phyloP scores from a whole-genome alignment of 2,888 invertebrate genomes.

The Apamea monoglypha region DNA sequence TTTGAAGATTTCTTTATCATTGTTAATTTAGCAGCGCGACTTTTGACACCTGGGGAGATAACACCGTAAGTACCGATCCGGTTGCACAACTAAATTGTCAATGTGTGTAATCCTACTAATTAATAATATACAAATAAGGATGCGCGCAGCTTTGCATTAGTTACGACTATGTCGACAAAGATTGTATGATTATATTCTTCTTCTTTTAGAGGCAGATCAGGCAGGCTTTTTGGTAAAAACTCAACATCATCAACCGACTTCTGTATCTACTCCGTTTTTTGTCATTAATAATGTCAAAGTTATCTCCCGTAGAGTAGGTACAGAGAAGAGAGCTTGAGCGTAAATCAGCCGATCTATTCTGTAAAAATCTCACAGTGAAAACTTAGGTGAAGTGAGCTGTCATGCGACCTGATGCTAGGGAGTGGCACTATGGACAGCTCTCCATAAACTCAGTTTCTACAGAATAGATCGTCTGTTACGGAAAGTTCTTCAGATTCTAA shows the following conservation, averaged over 20 bases:
- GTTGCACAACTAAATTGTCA: not conserved
- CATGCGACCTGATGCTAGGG: not conserved
- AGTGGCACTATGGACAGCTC: not conserved
- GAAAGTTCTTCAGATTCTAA: not conserved
- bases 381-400: not conserved
- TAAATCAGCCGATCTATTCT: not conserved
- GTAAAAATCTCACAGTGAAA: not conserved
- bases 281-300: too few relatives aligned
- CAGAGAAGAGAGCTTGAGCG: not conserved
- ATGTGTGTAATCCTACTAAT: not conserved
- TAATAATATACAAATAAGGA: not conserved
- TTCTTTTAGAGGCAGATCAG: not conserved
- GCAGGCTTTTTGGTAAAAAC: not conserved
- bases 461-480: not conserved
- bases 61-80: too few relatives aligned
- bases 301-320: not conserved
- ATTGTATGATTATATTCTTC: not conserved
- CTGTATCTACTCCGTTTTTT: not conserved
- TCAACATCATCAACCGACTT: not conserved
- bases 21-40: not conserved
- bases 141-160: not conserved
- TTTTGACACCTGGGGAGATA: not conserved
- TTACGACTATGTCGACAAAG: not conserved
- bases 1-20: conserved; percentile 7
- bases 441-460: too few relatives aligned